Base-by-base conservation (phyloP, 2,888 invertebrate species). In the Noctua fimbriata region DNA sequence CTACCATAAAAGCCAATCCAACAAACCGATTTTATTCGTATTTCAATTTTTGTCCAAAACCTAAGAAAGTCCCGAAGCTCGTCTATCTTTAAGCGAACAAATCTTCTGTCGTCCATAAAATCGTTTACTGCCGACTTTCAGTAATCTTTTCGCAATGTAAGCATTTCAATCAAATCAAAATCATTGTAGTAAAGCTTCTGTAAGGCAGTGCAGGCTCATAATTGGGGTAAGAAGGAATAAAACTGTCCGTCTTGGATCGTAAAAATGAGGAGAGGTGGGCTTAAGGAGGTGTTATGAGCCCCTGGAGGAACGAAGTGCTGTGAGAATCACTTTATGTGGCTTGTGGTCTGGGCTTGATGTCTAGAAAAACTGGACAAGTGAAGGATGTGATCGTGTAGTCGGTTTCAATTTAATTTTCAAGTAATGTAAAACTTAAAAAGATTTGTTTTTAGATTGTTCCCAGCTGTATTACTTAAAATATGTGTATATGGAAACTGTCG, bases 81-180 rank as follows among this genome's bases (percentile, higher is more conserved):
- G 81, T 85, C 86, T 73, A 82, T 82, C 76, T 87, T 75, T 58
- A 67, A 73, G 71, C 65, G 89, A 84, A 88, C 87, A 89, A 90
- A 89, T 90, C 89, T 86, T 88, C 82, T 81, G 76, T 63, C 70
- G 74, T 71, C 86, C 85, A 83, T 90, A 90, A 90, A 90, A 86
- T 67, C 80, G 73, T 90, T 90, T 90, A 90, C 87, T 88, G 83
- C 84, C 77, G 76, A 78, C 76, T 84, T 82, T 66, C 79, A 72
- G 82, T 89, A 87, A 90, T 88, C 84, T 90, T 90, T 90, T 90
- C 82, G 89, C 89, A 81, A 82, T 79, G 89, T 88, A 88, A 88
- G 89, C 90, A 84, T 88, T 92, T 92, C 91, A 91, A 93, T 92
- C 91, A 92, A 91, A 92, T 90, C 87, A 86, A 77, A 90, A 88